These are phyloP conservation scores for Merluccius polli DNA, from an alignment of 2,797 vertebrate genomes.

Conservation along the genomic window DNA sequence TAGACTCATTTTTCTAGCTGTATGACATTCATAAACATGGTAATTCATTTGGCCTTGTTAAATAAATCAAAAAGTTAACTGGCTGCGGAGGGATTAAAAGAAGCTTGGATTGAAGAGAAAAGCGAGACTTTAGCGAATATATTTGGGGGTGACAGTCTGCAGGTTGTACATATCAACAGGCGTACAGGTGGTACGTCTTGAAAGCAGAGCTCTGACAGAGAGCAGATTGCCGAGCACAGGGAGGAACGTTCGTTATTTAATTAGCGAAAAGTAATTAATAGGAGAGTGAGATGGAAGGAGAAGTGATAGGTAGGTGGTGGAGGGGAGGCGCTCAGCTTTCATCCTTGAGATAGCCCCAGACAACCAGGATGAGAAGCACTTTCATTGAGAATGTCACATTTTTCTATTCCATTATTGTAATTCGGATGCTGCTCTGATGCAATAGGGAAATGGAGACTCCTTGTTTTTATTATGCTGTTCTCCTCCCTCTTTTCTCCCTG, in stretches of 20 bases:
- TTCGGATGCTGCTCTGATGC: background rate
- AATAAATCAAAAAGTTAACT: slow-evolving; percentile 21
- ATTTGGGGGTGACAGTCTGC: background rate
- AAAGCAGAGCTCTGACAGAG: background rate
- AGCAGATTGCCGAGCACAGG: background rate
- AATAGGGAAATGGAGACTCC: background rate
- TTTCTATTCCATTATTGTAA: background rate
- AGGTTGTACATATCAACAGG: background rate
- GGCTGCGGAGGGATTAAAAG: slow-evolving; percentile 31
- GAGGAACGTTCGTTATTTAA: background rate
- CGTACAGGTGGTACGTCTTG: background rate
- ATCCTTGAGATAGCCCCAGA: background rate
- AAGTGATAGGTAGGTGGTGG: background rate
- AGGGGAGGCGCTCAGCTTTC: background rate
- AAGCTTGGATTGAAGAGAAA: slow-evolving; percentile 1
- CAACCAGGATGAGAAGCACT: background rate
- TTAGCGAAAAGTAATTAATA: background rate
- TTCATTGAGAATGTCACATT: background rate
- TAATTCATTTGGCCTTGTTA: slow-evolving; percentile 5
- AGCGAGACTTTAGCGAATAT: background rate
- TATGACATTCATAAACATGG: background rate
- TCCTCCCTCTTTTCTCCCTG: background rate
- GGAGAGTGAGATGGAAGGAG: background rate
- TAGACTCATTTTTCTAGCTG: background rate
- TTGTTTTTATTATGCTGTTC: background rate